Evolutionary conservation across 2,113 vertebrate species (phyloP), one percentile per base, ranked within the genome.

Genomic region (Labrus mixtus): DNA sequence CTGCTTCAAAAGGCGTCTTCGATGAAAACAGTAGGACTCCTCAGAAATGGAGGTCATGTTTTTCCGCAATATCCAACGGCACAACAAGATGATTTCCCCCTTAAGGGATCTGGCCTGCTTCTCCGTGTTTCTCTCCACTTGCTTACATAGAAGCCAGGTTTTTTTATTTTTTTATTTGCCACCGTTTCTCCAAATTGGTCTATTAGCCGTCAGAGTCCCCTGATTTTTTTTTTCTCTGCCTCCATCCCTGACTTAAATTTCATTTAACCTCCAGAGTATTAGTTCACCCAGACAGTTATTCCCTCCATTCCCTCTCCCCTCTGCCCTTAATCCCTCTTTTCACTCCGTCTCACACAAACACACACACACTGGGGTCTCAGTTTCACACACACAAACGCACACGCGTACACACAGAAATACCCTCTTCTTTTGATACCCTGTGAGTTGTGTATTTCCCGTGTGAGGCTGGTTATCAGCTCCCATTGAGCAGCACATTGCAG

Each of bases 401-500:
- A 41, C 39, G 2, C 39, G 8, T 9, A 10, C 39, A 41, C 8
- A 41, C 39, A 11, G 6, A 41, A 41, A 41, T 15, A 20, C 25
- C 3, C 3, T 51, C 3, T 0, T 25, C 1, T 17, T 50, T 29
- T 13, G 17, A n/a, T n/a, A 16, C 29, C 0, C 9, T 23, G 12
- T 53, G 33, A 22, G 20, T 53, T 39, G 6, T 66, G 68, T 50
- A 36, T 50, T 17, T 50, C 22, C 68, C 51, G 56, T 41, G 10
- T 65, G 66, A 36, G 43, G 19, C 59, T 65, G 67, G 59, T 78
- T 78, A 78, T 82, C 80, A 19, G 56, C 56, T 67, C 51, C 57
- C 33, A 25, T 33, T 50, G 73, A 72, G 73, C 39, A 61, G 63
- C 79, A 67, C 79, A 51, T 76, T 82, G 76, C 68, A 73, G 69